Evolutionary conservation across 2,888 invertebrate genomes (phyloP), one percentile per base, ranked within the genome.

Genomic region (Pristionchus exspectatus): DNA sequence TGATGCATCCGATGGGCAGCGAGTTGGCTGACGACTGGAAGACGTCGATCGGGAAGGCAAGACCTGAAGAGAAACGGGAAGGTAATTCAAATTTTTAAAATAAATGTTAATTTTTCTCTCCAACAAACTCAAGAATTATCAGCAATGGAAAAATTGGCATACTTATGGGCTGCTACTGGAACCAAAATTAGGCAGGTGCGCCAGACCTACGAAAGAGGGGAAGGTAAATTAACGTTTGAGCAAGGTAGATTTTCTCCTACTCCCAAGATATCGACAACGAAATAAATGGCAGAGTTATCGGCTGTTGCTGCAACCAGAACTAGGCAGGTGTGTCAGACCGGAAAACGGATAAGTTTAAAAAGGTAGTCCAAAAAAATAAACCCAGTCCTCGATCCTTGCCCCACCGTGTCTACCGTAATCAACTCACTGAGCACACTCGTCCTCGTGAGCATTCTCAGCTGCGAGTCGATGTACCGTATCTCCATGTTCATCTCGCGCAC

Each of bases 1-100:
- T 86, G 56, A 84, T 56, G 84, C 18, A 38, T 0, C n/a, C 59
- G 30, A 59, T 84, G 56, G 84, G 56, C 27, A 84, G 54, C 14
- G 54, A 56, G 56, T 50, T 18, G 56, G 84, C 56, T 5, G 84
- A 33, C 18, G 56, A 54, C 30, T 30, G 84, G 24, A 12, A 27
- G 30, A 86, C n/a, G 21, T 87, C 87, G 87, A 87, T 87, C 44
- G 69, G 54, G 87, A 87, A 87, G 50, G 87, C 87, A 2, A 87
- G 72, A n/a, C 59, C 87, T 87, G 87, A 12, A 86, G 38, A 24
- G 77, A 77, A 50, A 44, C n/a, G 50, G n/a, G 1, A 24, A 1
- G 83, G 5, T n/a, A 83, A 83, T 3, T 50, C 44, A 50, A 9
- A 50, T 3, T 3, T 38, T 2, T 38, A 50, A 50, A 50, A 50